phyloP scores from a whole-genome alignment of 2,888 invertebrate species.

The Himalopsyche japonica region DNA sequence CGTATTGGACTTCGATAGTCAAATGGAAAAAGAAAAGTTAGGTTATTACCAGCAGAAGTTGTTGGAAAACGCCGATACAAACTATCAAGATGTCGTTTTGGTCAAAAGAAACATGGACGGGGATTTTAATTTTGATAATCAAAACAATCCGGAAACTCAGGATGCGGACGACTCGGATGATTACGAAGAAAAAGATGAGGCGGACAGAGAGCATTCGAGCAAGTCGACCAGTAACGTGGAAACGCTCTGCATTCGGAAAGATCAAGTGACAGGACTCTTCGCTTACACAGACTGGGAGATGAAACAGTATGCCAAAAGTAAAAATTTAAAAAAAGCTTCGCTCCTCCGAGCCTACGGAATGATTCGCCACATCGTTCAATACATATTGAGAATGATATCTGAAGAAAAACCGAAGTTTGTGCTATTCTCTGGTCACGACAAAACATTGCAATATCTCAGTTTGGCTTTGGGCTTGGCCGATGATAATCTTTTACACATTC shows the following conservation, averaged over 20 bases:
- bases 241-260: conserved; percentile 65
- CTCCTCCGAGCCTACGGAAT: conserved; percentile 80
- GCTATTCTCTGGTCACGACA: conserved; percentile 89
- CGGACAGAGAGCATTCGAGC: conserved; percentile 21
- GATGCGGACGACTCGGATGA: conserved; percentile 54
- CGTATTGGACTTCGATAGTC: conserved; percentile 55
- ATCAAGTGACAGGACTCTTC: conserved; percentile 78
- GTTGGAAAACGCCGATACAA: conserved; percentile 52
- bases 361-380: conserved; percentile 78
- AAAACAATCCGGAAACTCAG: conserved; percentile 55
- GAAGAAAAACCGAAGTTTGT: conserved; percentile 75
- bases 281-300: conserved; percentile 82
- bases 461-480: conserved; percentile 74
- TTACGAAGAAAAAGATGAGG: conserved; percentile 32
- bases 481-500: conserved; percentile 69
- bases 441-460: conserved; percentile 82
- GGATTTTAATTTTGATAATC: conserved; percentile 54
- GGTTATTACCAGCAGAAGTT: conserved; percentile 54
- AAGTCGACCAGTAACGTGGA: conserved; percentile 48
- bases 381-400: conserved; percentile 80
- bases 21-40: conserved; percentile 59
- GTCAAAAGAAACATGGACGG: conserved; percentile 59
- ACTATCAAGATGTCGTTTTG: conserved; percentile 56
- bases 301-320: conserved; percentile 64
- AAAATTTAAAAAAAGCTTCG: conserved; percentile 67